Evolutionary conservation across 1,140 invertebrate species (phyloP), one percentile per base, ranked within the genome.

Genomic region (Drosophila sproati): DNA sequence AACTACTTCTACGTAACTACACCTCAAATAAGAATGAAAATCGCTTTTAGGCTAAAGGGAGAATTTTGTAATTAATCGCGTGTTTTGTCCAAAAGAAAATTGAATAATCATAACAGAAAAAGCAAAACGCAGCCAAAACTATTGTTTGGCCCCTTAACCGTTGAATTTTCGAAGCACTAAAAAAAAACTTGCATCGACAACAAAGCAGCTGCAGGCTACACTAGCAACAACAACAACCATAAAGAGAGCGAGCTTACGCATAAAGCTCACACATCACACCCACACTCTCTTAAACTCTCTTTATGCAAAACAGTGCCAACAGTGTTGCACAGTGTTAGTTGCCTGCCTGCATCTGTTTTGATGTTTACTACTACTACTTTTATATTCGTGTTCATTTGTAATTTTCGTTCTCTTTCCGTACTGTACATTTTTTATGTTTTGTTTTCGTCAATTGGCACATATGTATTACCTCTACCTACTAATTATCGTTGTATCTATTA

Each of bases 41-140:
- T 89, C 85, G 85, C 85, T 89, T 89, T 89, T 89, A 89, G 85
- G 85, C 77, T 89, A 89, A 89, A 89, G 85, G 85, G 85, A 85
- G 85, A 89, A 89, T 89, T 89, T 89, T 89, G 85, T 89, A 89
- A 89, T 89, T 89, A 81, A 89, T 86, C 78, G 78, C 75, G 82
- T 77, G 39, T 64, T 64, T 20, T 43, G 76, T 70, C 51, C 62
- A 79, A 76, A 75, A 67, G 59, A 50, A 62, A 47, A 59, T 51
- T 59, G 55, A 60, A 73, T 52, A 73, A 86, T 20, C 74, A n/a
- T 10, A 34, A 64, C 59, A 60, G 48, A 47, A 32, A 43, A 61
- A 68, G 32, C n/a, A 73, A 77, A 80, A 50, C 35, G 52, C 43
- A 71, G 68, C 60, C 60, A 76, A 76, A 71, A 54, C 45, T 68